Conservation (phyloP, 1,140 invertebrate species). For the Diorhabda sublineata region DNA sequence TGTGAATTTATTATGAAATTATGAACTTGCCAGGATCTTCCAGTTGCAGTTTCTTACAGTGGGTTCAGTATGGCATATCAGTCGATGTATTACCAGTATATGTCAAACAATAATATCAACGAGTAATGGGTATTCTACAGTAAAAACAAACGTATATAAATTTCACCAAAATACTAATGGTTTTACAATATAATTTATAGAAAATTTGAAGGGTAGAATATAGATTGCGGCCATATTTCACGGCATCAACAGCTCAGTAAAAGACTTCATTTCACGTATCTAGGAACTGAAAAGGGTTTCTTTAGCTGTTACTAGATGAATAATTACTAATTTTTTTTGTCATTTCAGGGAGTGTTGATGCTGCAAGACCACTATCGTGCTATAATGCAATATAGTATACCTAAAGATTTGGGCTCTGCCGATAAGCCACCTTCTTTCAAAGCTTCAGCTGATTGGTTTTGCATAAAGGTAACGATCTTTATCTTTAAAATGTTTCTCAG, state of each 20-base stretch:
- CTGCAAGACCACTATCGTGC: slow-evolving; percentile 67
- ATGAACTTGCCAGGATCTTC: no score
- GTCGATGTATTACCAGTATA: no score
- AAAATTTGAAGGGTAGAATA: no score
- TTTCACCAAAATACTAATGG: no score
- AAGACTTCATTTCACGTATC: slow-evolving; percentile 22
- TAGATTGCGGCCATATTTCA: no score
- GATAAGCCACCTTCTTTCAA: slow-evolving; percentile 54
- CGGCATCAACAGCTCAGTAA: not conserved
- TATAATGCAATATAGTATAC: slow-evolving; percentile 68
- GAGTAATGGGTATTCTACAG: no score
- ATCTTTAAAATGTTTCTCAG: not conserved
- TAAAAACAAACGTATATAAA: no score
- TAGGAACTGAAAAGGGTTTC: slow-evolving; percentile 44
- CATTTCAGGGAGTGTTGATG: slow-evolving; percentile 62
- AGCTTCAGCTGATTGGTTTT: slow-evolving; percentile 63
- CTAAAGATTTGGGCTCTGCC: slow-evolving; percentile 51
- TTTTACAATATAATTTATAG: no score
- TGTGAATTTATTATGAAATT: no score
- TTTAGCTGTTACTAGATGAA: slow-evolving; percentile 34
- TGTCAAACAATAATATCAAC: no score
- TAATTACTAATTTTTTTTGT: slow-evolving; percentile 31
- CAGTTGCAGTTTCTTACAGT: no score
- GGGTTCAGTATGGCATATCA: no score
- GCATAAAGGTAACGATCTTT: slow-evolving; percentile 54